phyloP scores from a whole-genome alignment of 2,113 vertebrate species.

The Oncorhynchus kisutch region DNA sequence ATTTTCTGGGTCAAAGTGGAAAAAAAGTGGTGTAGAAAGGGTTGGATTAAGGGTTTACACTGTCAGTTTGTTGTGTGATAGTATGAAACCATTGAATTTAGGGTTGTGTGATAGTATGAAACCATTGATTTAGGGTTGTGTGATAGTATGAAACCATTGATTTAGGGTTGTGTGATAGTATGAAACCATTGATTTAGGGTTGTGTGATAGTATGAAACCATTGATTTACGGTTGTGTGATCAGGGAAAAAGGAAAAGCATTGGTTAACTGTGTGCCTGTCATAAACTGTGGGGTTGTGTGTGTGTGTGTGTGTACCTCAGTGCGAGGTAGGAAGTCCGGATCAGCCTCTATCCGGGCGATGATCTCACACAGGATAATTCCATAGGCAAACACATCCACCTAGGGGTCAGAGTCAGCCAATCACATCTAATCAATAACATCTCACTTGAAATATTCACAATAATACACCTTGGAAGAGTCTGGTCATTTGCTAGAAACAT shows the following conservation, averaged over 20 bases:
- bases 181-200: no score
- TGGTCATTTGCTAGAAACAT: no score
- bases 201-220: no score
- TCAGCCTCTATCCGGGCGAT: constrained; percentile 92
- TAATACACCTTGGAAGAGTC: no score
- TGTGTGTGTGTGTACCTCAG: constrained; percentile 74
- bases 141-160: no score
- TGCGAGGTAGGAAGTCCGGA: constrained; percentile 90
- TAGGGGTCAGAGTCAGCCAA: constrained; percentile 11
- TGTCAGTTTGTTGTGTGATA: neutral
- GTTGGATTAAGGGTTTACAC: neutral
- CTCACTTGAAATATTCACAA: neutral
- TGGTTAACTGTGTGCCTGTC: no score
- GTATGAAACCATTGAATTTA: neutral
- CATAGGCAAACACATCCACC: constrained; percentile 86
- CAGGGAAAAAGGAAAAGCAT: no score
- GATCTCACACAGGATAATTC: constrained; percentile 93
- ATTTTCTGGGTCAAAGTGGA: constrained; percentile 14
- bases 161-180: no score
- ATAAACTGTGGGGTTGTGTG: no score
- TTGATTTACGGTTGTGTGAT: no score
- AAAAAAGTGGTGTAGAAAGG: neutral
- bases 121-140: no score
- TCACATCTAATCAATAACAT: neutral
- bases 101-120: no score